Conservation (phyloP, 2,113 vertebrate genomes). For the Polyodon spathula region DNA sequence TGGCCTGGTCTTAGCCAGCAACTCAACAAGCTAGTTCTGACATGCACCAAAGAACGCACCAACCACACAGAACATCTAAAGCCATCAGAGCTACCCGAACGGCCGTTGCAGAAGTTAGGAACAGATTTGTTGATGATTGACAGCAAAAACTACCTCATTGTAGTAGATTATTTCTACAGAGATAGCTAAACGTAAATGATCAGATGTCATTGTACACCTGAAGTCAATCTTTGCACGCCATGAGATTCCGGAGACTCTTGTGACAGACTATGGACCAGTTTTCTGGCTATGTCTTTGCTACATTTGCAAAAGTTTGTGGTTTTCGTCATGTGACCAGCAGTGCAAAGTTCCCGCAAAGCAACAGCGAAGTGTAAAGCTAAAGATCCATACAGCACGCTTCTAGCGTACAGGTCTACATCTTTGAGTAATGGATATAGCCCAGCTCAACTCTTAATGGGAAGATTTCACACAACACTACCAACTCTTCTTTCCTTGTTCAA, state of each 20-base stretch:
- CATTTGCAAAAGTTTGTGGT: conserved; percentile 7
- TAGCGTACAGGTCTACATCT: conserved; percentile 15
- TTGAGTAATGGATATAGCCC: conserved; percentile 18
- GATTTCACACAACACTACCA: not conserved
- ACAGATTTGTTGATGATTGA: conserved; percentile 23
- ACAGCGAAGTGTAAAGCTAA: conserved; percentile 12
- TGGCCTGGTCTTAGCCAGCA: conserved; percentile 20
- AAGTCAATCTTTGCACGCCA: too few relatives aligned
- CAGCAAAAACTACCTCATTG: conserved; percentile 15
- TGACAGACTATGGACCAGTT: conserved; percentile 13
- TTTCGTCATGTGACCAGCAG: conserved; percentile 25
- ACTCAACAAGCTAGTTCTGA: conserved; percentile 11
- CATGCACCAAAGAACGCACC: conserved; percentile 1
- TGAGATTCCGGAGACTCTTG: too few relatives aligned
- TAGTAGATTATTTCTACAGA: conserved; percentile 14
- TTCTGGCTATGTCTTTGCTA: not conserved
- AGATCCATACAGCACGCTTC: conserved; percentile 14
- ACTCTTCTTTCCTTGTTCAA: too few relatives aligned
- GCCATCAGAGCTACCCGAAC: not conserved
- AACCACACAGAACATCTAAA: conserved; percentile 8
- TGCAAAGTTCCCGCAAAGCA: conserved; percentile 18
- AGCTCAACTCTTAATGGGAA: conserved; percentile 20
- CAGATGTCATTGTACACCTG: too few relatives aligned
- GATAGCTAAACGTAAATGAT: too few relatives aligned
- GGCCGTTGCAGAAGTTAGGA: conserved; percentile 9